These are phyloP conservation scores for Hemicordylus capensis DNA, from an alignment of 2,113 vertebrate species.

Conservation along the genomic window DNA sequence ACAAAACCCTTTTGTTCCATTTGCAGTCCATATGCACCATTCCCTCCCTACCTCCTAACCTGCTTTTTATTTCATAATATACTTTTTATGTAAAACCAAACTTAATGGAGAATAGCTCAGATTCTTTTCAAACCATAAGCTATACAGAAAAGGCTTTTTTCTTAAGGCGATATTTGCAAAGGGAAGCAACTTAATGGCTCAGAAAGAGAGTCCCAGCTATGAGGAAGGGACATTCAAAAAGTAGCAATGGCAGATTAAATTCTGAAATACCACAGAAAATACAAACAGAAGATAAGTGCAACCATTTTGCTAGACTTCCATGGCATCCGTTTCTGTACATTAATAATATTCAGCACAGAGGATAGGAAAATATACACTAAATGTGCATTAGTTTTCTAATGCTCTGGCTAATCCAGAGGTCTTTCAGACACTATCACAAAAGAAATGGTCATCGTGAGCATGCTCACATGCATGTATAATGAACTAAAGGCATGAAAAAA, in stretches of 20 bases:
- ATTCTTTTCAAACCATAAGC: constrained; percentile 60
- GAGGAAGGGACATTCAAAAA: constrained; percentile 43
- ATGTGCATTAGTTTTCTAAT: neutral
- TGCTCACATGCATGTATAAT: neutral
- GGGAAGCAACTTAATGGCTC: constrained; percentile 26
- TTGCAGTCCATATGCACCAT: constrained; percentile 55
- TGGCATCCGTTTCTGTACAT: neutral
- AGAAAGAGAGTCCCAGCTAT: constrained; percentile 15
- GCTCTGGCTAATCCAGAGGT: neutral
- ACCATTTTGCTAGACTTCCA: constrained; percentile 21
- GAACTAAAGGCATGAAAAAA: neutral
- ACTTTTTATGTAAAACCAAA: constrained; percentile 60
- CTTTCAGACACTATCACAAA: neutral
- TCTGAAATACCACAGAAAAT: constrained; percentile 23
- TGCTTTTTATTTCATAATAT: constrained; percentile 57
- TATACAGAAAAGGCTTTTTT: constrained; percentile 62
- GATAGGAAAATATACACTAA: constrained; percentile 16
- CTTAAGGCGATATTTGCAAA: constrained; percentile 51
- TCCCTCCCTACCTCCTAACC: constrained; percentile 6
- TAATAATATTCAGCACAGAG: neutral
- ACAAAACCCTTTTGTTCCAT: constrained; percentile 60
- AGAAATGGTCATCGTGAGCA: neutral
- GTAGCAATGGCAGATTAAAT: constrained; percentile 36
- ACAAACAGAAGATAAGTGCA: neutral
- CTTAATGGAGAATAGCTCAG: constrained; percentile 60